Percentiles rank a stretch among this genome's conserved stretches.
Evolutionary conservation across 2,113 vertebrate genomes (phyloP).

Genomic region (Pampusana beccarii): DNA sequence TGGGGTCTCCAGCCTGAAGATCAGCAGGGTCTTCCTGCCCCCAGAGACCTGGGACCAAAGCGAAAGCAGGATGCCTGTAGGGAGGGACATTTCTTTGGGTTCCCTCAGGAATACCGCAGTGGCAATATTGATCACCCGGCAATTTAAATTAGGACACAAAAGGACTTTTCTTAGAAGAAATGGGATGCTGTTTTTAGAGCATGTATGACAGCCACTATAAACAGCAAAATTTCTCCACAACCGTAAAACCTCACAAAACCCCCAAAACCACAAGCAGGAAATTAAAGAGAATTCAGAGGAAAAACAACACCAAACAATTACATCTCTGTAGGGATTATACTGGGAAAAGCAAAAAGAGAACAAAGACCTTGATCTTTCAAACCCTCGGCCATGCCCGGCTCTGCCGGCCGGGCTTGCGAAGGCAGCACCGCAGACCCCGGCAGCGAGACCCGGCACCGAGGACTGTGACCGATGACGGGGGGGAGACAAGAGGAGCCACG

Average conservation of each 20-base stretch:
- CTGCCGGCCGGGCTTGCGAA: background rate
- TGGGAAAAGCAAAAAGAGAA: slow-evolving; percentile 41
- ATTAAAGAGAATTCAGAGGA: slow-evolving; percentile 42
- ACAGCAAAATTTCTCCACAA: slow-evolving; percentile 7
- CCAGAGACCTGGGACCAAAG: background rate
- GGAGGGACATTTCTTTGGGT: background rate
- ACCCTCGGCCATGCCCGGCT: background rate
- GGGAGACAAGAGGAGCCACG: background rate
- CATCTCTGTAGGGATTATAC: slow-evolving; percentile 49
- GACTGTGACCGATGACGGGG: fast-evolving
- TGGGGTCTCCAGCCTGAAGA: background rate
- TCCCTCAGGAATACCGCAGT: background rate
- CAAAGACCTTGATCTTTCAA: slow-evolving; percentile 26
- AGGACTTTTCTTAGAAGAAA: slow-evolving; percentile 48
- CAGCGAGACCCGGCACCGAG: background rate
- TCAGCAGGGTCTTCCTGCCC: background rate
- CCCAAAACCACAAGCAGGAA: slow-evolving; percentile 56
- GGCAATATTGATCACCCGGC: background rate
- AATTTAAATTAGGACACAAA: slow-evolving; percentile 27
- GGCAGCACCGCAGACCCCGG: background rate
- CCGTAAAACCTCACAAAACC: slow-evolving; percentile 18
- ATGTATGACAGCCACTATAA: slow-evolving; percentile 14
- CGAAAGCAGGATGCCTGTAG: background rate
- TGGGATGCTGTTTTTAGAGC: background rate
- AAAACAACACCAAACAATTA: slow-evolving; percentile 10